A percentile compares a stretch with the other conserved stretches of the same genome.
Conservation (phyloP, 2,888 invertebrate genomes). For the Drosophila paucipuncta region DNA sequence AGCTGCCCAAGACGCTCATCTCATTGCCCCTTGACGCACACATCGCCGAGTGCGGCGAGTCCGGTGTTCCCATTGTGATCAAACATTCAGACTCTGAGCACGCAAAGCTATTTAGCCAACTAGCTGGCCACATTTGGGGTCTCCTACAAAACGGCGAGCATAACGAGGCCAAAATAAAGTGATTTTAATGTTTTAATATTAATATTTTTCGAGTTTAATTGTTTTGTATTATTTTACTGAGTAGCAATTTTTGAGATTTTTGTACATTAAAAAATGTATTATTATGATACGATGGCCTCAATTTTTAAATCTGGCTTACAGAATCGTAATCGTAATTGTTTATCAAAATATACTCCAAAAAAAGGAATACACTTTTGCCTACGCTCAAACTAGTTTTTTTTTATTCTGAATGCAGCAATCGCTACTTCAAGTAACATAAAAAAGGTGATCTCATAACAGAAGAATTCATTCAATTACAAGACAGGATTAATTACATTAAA, state of each 20-base stretch:
- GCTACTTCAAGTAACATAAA: too few relatives aligned
- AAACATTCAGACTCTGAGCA: constrained; percentile 81
- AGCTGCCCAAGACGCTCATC: constrained; percentile 88
- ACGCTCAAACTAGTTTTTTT: too few relatives aligned
- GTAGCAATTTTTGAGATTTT: neutral
- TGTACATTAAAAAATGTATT: neutral
- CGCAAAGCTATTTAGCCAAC: constrained; percentile 66
- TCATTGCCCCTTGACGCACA: constrained; percentile 85
- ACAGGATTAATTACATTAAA: too few relatives aligned
- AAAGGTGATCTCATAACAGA: too few relatives aligned
- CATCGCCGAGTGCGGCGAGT: constrained; percentile 83
- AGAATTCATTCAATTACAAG: too few relatives aligned
- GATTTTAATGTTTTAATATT: neutral
- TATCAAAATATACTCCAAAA: too few relatives aligned
- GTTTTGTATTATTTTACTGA: neutral
- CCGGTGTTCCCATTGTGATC: constrained; percentile 81
- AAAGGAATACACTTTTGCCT: too few relatives aligned
- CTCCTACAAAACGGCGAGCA: constrained; percentile 13
- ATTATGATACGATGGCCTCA: neutral
- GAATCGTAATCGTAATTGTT: neutral
- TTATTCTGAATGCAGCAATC: too few relatives aligned
- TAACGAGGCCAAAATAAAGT: constrained; percentile 15
- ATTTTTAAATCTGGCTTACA: neutral
- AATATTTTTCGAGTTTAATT: neutral
- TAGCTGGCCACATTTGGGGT: constrained; percentile 53